Base-by-base conservation (phyloP, 2,113 vertebrate genomes). In the Calypte anna region DNA sequence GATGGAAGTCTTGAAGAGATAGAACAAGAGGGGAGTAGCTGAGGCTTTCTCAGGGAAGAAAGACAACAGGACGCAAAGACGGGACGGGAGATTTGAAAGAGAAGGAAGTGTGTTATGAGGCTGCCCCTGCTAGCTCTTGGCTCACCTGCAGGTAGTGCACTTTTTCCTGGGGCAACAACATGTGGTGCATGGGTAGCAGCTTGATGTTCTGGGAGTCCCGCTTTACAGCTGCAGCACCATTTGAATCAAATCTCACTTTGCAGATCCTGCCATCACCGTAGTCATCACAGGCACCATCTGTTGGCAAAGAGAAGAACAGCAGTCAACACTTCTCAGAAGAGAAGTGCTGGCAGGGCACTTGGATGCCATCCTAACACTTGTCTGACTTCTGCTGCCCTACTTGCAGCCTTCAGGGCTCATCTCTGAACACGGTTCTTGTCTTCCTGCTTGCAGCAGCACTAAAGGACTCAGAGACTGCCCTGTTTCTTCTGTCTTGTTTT, bases 91-190 rank as follows among this genome's bases (percentile, higher is more conserved):
- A 90, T 53, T 53, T n/a, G 62, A 63, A 36, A 69, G 77, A 59
- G 70, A 79, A 92, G 66, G 44, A 82, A 82, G 46, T 23, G 74
- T 21, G 38, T n/a, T 44, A 18, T 24, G 54, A 27, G 72, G 58
- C 50, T 72, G 53, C 40, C n/a, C 13, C 25, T 31, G 38, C 53
- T 50, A n/a, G 61, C 38, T 62, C 48, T 95, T 2, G 1, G 25
- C 96, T 94, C 93, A 98, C 98, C 97, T 98, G 98, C 92, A 98
- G 94, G 66, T 98, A 98, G 76, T 98, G 98, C 62, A 98, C 97
- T 76, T 97, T 97, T 62, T 98, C 98, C 43, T 98, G 98, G 62
- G 98, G 98, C 77, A 98, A 96, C 54, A 98, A 93, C 97, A 97
- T 97, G 78, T 98, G 98, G 64, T 97, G 97, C 61, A 98, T 98